Evolutionary conservation across 1,140 invertebrate species (phyloP).

Genomic region (Adelges cooleyi): DNA sequence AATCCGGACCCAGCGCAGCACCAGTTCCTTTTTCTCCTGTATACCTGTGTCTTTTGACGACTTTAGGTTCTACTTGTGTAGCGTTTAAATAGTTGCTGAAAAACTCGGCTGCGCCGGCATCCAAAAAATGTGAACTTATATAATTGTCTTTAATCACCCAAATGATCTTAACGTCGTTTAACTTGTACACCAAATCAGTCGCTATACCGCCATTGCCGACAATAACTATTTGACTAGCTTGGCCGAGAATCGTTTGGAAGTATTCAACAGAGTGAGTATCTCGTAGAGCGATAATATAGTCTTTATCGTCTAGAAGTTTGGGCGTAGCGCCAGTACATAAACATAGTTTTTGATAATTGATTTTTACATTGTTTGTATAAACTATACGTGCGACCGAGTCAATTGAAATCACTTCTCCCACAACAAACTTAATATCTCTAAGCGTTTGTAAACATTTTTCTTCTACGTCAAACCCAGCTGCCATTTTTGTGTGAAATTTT

Average conservation of each 20-base stretch:
- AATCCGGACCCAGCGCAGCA: constrained; percentile 88
- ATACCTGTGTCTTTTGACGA: constrained; percentile 37
- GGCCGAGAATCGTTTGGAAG: constrained; percentile 57
- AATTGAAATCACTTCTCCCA: constrained; percentile 45
- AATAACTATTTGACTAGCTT: constrained; percentile 61
- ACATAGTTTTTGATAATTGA: constrained; percentile 74
- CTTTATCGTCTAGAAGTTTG: constrained; percentile 54
- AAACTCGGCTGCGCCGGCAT: constrained; percentile 91
- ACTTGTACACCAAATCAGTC: constrained; percentile 84
- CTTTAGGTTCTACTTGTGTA: constrained; percentile 43
- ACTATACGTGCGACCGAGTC: constrained; percentile 45
- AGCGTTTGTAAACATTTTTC: constrained; percentile 59
- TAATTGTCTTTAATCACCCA: constrained; percentile 91
- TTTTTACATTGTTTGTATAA: constrained; percentile 40
- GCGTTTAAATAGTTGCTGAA: constrained; percentile 48
- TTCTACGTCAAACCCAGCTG: constrained; percentile 74
- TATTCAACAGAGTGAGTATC: constrained; percentile 88
- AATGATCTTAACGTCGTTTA: constrained; percentile 69
- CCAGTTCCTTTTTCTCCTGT: constrained; percentile 40
- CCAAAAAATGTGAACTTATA: constrained; percentile 86
- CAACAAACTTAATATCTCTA: constrained; percentile 36
- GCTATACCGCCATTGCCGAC: constrained; percentile 97
- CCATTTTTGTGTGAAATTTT: constrained; percentile 59
- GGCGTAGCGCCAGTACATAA: constrained; percentile 81
- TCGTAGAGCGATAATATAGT: constrained; percentile 73